Percentiles rank a stretch among this genome's conserved stretches.
Evolutionary conservation across 1,140 invertebrate genomes (phyloP).

Genomic region (Cotesia vestalis): DNA sequence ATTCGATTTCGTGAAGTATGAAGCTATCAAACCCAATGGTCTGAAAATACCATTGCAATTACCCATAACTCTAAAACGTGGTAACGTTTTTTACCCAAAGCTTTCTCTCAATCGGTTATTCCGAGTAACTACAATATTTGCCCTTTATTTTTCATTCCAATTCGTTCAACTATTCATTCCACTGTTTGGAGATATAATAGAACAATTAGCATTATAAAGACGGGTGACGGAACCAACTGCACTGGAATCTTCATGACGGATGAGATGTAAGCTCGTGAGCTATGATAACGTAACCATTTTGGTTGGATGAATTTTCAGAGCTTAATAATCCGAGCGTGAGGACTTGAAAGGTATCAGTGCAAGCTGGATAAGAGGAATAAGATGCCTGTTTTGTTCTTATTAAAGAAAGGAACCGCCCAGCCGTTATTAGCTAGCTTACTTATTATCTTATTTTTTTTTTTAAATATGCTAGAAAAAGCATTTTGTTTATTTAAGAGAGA

Average conservation of each 20-base stretch:
- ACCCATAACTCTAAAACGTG: slow-evolving; percentile 62
- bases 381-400: slow-evolving; percentile 35
- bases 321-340: slow-evolving; percentile 51
- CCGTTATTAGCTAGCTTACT: slow-evolving; percentile 5
- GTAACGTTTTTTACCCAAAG: slow-evolving; percentile 13
- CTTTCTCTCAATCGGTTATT: no score
- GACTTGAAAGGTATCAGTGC: slow-evolving; percentile 51
- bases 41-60: slow-evolving; percentile 60
- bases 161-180: no score
- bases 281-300: slow-evolving; percentile 34
- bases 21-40: slow-evolving; percentile 64
- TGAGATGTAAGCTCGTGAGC: not conserved
- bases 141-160: no score
- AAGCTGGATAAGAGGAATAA: slow-evolving; percentile 54
- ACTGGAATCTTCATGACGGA: not conserved
- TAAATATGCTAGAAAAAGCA: not conserved
- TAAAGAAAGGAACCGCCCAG: slow-evolving; percentile 5
- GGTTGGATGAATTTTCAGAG: slow-evolving; percentile 49
- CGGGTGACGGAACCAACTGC: not conserved
- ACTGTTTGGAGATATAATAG: no score
- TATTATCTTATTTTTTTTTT: not conserved
- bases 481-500: not conserved
- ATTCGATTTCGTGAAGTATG: slow-evolving; percentile 64
- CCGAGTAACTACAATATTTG: no score
- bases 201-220: no score